Evolutionary conservation across 1,140 invertebrate species (phyloP).

Genomic region (Apis mellifera): Amel_HAv3.1 CM009931.2:20988001-20988500

Average conservation of each 20-base stretch:
- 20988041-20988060: too few species aligned
- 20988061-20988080: not conserved
- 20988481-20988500: slow-evolving; percentile 18
- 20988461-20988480: not conserved
- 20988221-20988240: slow-evolving; percentile 52
- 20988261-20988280: slow-evolving; percentile 16
- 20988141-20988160: not conserved
- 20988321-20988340: not conserved
- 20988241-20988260: slow-evolving; percentile 38
- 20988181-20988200: slow-evolving; percentile 57
- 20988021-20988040: not conserved
- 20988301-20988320: slow-evolving; percentile 3
- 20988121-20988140: not conserved
- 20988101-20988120: not conserved
- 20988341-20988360: not conserved
- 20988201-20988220: slow-evolving; percentile 58
- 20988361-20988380: not conserved
- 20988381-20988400: too few species aligned
- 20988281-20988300: slow-evolving; percentile 48
- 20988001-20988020: not conserved
- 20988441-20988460: too few species aligned
- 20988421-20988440: not conserved
- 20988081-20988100: not conserved
- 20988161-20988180: slow-evolving; percentile 49
- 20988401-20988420: too few species aligned